Evolutionary conservation across 1,140 invertebrate genomes (phyloP).

Genomic region (Sitophilus oryzae): DNA sequence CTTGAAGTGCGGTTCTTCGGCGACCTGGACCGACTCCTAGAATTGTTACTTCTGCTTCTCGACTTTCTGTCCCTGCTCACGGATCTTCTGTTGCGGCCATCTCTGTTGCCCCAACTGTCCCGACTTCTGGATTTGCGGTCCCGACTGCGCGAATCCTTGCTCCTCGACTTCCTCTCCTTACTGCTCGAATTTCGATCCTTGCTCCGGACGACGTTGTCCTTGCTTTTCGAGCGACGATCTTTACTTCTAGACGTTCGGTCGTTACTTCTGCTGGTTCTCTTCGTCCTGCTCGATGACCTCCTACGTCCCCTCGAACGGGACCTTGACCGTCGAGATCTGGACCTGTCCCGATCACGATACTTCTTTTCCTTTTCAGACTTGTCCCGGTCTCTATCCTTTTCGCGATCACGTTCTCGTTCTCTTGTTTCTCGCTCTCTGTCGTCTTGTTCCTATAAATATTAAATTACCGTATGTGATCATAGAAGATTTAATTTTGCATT

Average conservation of each 20-base stretch:
- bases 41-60: constrained; percentile 13
- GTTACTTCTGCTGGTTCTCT: constrained; percentile 22
- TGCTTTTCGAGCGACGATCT: constrained; percentile 22
- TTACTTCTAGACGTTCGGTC: constrained; percentile 26
- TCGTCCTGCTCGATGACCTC: constrained; percentile 16
- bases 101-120: constrained; percentile 11
- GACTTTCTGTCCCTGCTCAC: constrained; percentile 17
- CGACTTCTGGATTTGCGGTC: constrained; percentile 20
- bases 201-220: constrained; percentile 13
- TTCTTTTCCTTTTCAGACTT: constrained; percentile 40
- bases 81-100: constrained; percentile 1
- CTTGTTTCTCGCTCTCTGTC: constrained; percentile 50
- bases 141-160: constrained; percentile 18
- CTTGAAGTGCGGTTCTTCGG: constrained; percentile 27
- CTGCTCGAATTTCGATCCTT: constrained; percentile 14
- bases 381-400: constrained; percentile 35
- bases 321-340: constrained; percentile 25
- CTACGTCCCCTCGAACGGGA: constrained; percentile 23
- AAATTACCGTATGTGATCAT: neutral
- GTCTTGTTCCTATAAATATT: constrained; percentile 58
- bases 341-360: constrained; percentile 38
- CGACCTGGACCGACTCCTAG: constrained; percentile 20
- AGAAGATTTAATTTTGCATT: neutral
- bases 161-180: constrained; percentile 20
- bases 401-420: constrained; percentile 32